These are phyloP conservation scores for Pandemis heparana DNA, from an alignment of 2,888 invertebrate genomes.

Conservation along the genomic window DNA sequence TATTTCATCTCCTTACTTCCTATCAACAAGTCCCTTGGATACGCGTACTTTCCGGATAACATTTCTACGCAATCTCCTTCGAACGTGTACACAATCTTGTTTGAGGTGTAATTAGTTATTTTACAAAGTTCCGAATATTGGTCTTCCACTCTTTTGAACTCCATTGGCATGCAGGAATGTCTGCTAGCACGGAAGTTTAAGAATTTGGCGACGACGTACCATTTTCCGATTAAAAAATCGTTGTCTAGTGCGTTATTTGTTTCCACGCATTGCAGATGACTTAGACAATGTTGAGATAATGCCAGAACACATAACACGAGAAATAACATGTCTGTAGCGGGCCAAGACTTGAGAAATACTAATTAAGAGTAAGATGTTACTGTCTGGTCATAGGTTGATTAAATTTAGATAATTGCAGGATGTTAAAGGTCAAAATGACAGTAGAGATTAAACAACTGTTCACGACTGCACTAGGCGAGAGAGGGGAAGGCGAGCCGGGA, in stretches of 20 bases:
- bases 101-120: background rate
- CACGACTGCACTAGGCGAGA: too few species aligned
- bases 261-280: background rate
- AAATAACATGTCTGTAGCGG: background rate
- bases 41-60: background rate
- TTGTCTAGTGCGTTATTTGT: background rate
- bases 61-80: background rate
- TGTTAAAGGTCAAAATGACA: background rate
- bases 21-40: background rate
- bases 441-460: too few species aligned
- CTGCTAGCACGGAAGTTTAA: background rate
- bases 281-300: background rate
- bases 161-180: background rate
- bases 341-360: background rate
- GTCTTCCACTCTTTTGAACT: constrained; percentile 6
- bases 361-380: background rate
- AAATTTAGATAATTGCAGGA: background rate
- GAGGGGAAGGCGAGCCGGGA: too few species aligned
- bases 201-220: constrained; percentile 4
- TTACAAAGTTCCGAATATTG: background rate
- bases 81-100: background rate
- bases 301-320: background rate
- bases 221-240: background rate
- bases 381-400: background rate
- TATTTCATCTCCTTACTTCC: background rate